Evolutionary conservation across 2,797 vertebrate genomes (phyloP), one percentile per base, ranked within the genome.

Genomic region (Podarcis siculus): DNA sequence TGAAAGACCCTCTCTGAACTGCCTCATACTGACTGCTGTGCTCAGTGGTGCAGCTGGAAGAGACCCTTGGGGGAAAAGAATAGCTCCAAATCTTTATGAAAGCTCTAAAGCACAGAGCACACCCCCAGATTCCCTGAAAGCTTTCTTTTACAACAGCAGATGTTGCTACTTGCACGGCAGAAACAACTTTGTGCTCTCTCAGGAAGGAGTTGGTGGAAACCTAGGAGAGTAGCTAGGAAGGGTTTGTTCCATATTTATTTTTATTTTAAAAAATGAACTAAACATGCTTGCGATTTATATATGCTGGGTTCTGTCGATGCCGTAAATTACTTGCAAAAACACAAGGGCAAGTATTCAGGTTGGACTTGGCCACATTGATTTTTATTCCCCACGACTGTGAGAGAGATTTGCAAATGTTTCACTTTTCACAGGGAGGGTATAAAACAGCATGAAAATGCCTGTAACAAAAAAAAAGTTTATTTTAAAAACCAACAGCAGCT

Each of bases 11-110:
- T 67, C 61, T 42, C 12, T 55, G 61, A 85, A 81, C 83, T 32
- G 71, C 39, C 71, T 85, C 32, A 55, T 32, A n/a, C 10, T 75
- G 32, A 76, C 88, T 55, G 27, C 83, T 89, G 88, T 82, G 88
- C 69, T 81, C 42, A 37, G 69, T 49, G n/a, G 83, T 8, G 13
- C 42, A 81, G 39, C 75, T 82, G 13, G 15, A 69, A 86, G 78
- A 55, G 32, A 77, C 27, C 42, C 88, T 82, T 35, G 88, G 55
- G 71, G 23, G 30, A 76, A 81, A 69, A 72, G 39, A 76, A 30
- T 58, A 79, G 42, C 78, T 82, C 69, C 49, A 79, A 89, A 80
- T 55, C 35, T 39, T 80, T 73, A 75, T 86, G 71, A 69, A 89
- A 67, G 8, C 61, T 32, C 42, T 39, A 39, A 80, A 35, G 77